A percentile compares a stretch with the other conserved stretches of the same genome.
These are phyloP conservation scores for Crotalus horridus DNA, from an alignment of 2,113 vertebrate genomes.

Conservation along the genomic window DNA sequence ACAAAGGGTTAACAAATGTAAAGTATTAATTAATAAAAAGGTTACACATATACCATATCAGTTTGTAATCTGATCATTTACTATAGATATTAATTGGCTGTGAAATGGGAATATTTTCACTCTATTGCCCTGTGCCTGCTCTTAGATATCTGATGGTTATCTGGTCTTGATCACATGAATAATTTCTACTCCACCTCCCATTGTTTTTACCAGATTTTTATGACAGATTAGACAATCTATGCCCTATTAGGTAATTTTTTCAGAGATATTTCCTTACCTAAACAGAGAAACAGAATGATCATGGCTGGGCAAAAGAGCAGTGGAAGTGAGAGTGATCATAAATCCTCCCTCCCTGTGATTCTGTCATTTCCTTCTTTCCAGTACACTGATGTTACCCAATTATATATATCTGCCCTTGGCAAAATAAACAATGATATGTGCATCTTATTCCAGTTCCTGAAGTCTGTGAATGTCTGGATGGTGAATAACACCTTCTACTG, in stretches of 20 bases:
- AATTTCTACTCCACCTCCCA: background rate
- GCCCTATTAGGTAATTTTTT: background rate
- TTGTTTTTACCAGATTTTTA: background rate
- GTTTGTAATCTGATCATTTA: background rate
- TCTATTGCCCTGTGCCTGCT: background rate
- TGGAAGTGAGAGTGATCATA: background rate
- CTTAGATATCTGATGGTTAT: background rate
- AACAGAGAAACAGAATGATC: background rate
- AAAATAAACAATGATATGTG: too few relatives aligned
- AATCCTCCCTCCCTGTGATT: background rate
- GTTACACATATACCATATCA: background rate
- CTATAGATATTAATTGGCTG: background rate
- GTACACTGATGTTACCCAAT: too few relatives aligned
- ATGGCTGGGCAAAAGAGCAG: background rate
- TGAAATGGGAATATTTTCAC: background rate
- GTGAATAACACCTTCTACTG: too few relatives aligned
- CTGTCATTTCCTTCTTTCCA: background rate
- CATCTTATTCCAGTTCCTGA: too few relatives aligned
- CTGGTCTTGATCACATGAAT: background rate
- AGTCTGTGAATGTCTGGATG: too few relatives aligned
- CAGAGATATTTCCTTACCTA: background rate
- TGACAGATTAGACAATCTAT: background rate
- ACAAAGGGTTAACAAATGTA: background rate
- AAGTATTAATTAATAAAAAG: background rate
- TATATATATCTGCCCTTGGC: too few relatives aligned